Percentiles rank a stretch among this genome's conserved stretches.
phyloP scores from a whole-genome alignment of 2,888 invertebrate genomes.

The Cheilosia grossa region DNA sequence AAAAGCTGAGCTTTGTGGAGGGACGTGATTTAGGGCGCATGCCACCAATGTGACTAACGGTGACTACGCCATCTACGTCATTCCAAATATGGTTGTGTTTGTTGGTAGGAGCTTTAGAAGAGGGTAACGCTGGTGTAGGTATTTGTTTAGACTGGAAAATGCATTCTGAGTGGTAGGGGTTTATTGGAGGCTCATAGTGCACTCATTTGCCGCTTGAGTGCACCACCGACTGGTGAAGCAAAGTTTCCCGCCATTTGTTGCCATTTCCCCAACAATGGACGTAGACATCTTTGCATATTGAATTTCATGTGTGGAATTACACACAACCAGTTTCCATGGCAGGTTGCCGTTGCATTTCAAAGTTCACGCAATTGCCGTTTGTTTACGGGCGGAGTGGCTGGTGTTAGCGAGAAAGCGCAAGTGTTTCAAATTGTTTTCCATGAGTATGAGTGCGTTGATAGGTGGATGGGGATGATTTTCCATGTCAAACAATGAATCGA shows the following conservation, averaged over 20 bases:
- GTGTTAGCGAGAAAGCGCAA: background rate
- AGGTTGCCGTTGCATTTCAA: slow-evolving; percentile 9
- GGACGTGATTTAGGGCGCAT: slow-evolving; percentile 74
- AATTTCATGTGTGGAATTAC: slow-evolving; percentile 11
- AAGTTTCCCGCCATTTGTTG: slow-evolving; percentile 37
- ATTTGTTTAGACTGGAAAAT: slow-evolving; percentile 40
- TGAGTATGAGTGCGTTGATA: no score
- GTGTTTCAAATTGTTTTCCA: background rate
- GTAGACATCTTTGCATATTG: background rate
- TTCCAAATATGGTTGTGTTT: slow-evolving; percentile 23
- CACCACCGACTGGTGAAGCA: slow-evolving; percentile 45
- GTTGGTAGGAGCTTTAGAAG: slow-evolving; percentile 47
- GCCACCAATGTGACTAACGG: slow-evolving; percentile 49
- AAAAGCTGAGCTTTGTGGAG: slow-evolving; percentile 59
- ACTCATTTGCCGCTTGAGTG: slow-evolving; percentile 73
- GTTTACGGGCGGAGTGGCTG: slow-evolving; percentile 31
- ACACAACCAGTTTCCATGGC: background rate
- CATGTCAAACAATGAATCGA: no score
- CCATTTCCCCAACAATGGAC: background rate
- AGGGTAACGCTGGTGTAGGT: slow-evolving; percentile 7
- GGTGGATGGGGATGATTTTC: no score
- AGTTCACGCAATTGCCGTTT: slow-evolving; percentile 27
- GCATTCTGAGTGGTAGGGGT: slow-evolving; percentile 20
- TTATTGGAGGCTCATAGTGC: slow-evolving; percentile 46
- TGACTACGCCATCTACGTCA: slow-evolving; percentile 27